phyloP scores from a whole-genome alignment of 92 coral and sea anemone genomes.

The Umimayanthus chanpuru region DNA sequence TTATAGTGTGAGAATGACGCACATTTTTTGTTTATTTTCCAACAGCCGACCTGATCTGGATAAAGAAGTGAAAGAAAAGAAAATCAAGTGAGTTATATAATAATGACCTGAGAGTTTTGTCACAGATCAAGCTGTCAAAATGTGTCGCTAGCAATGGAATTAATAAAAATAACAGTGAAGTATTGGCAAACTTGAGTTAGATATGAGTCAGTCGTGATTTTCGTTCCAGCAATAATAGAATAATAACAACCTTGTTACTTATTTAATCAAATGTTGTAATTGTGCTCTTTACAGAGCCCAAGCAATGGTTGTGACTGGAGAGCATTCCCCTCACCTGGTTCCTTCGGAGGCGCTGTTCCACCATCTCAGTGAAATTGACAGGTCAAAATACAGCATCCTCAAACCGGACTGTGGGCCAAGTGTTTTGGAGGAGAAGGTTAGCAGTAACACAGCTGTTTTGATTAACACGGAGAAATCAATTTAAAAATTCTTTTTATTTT shows the following conservation, averaged over 20 bases:
- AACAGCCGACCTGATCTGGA: slow-evolving; percentile 75
- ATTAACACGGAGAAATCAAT: no score
- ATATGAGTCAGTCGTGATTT: no score
- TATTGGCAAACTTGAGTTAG: no score
- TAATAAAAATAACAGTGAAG: no score
- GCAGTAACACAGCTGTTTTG: not conserved
- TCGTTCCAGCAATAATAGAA: no score
- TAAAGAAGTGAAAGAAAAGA: slow-evolving; percentile 76
- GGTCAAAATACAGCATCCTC: slow-evolving; percentile 87
- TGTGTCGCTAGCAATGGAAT: no score
- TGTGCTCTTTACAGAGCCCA: slow-evolving; percentile 53
- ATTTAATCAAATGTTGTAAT: not conserved
- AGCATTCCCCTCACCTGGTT: slow-evolving; percentile 88
- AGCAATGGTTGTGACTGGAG: slow-evolving; percentile 95
- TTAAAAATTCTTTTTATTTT: no score
- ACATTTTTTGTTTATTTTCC: slow-evolving; percentile 25
- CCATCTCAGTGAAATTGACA: slow-evolving; percentile 76
- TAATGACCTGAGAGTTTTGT: no score
- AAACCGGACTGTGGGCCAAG: slow-evolving; percentile 99
- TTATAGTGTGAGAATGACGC: no score
- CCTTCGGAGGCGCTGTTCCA: slow-evolving; percentile 73
- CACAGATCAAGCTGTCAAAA: no score
- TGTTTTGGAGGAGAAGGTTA: slow-evolving; percentile 96
- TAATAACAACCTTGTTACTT: no score
- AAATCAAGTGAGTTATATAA: slow-evolving; percentile 22